Base-by-base conservation (phyloP, 2,113 vertebrate genomes). In the Neogale vison region DNA sequence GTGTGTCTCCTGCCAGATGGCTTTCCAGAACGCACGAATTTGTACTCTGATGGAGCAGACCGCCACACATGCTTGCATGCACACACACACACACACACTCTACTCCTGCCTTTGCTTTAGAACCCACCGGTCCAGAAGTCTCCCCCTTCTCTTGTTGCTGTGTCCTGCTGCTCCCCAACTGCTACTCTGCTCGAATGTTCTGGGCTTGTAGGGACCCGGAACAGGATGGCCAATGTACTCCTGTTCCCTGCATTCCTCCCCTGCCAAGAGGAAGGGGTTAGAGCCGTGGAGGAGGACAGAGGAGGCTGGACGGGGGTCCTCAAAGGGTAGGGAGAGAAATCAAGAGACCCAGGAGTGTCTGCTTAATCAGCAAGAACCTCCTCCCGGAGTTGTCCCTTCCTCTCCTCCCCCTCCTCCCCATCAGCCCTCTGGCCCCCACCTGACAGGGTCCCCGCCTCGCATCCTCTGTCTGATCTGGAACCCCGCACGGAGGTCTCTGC, bases 401-500 rank as follows among this genome's bases (percentile, higher is more conserved):
- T 36, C 45, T 50, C 12, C 72, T 69, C 55, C 23, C 74, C 84
- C 34, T 10, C 15, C 6, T 0, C 81, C 65, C 76, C 67, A 20
- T 84, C 29, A 31, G 72, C 84, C 29, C 65, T 9, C 34, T 5
- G 21, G 13, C 71, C n/a, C 87, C 88, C 81, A 57, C 36, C 26
- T 29, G 39, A 10, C 94, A 79, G 36, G 36, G 76, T 45, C 61
- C 50, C 61, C 20, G 81, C 50, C 77, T 76, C 1, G 0, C 72
- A 36, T 91, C 36, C 26, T 71, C 84, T 36, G 69, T 90, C 82
- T 3, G 65, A 92, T 98, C 97, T 95, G 94, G 90, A 98, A 87
- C 90, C 88, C 82, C 50, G 88, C 95, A 74, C 0, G 65, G 96
- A 98, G 97, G 74, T 98, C 98, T 97, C 47, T 6, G 97, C 96